Evolutionary conservation across 2,113 vertebrate species (phyloP), one percentile per base, ranked within the genome.

Genomic region (Axis porcinus): DNA sequence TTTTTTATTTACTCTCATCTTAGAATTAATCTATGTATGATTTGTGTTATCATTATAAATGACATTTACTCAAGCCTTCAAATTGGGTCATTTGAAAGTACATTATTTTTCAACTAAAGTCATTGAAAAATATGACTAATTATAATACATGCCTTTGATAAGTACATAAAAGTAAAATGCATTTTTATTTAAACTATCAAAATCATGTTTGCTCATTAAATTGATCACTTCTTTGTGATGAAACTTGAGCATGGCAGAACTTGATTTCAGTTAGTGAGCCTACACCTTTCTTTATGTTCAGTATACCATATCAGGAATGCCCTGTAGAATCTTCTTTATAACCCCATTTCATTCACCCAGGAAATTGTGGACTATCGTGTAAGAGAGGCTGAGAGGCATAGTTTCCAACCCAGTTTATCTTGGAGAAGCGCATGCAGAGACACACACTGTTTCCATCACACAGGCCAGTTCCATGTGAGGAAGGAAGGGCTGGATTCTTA

Each of bases 1-100:
- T 60, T 47, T 89, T 96, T 97, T 70, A 95, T 91, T 98, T 89
- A 88, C 89, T 97, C 21, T 67, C 78, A 79, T 25, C 96, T 96
- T 96, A 93, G 64, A 95, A 91, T 94, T 91, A 96, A 21, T 92
- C 15, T 96, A 95, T 91, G 84, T 92, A 28, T 92, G 95, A 90
- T 96, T 89, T 96, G 27, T 95, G 36, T 89, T 94, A 28, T 96
- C 43, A 58, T 95, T 90, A 94, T 96, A 62, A 94, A 93, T 86
- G 60, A 33, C 81, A 94, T 93, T 95, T 91, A 60, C 6, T 67
- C 50, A 97, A 82, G 62, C 17, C 15, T n/a, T 28, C 16, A 74
- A 94, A 96, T 30, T 86, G 33, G 12, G 36, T 82, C 33, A 57
- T 91, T 96, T 90, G 60, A 91, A 97, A 93, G 36, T 83, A 84